Percentiles rank a stretch among this genome's conserved stretches.
Evolutionary conservation across 2,797 vertebrate species (phyloP).

Genomic region (Distichodus sexfasciatus): DNA sequence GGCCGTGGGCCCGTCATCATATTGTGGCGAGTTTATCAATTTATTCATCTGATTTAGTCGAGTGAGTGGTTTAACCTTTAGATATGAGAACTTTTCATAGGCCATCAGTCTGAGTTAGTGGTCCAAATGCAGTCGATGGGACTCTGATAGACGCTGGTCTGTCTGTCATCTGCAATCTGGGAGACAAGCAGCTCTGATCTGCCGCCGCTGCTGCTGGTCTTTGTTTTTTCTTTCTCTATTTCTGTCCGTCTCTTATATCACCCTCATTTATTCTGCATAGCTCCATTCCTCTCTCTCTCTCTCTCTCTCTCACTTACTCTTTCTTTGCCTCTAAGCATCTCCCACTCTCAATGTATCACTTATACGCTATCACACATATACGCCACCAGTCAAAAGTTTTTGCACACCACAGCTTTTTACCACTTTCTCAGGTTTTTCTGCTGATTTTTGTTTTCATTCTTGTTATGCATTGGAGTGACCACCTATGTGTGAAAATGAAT

Average conservation of each 20-base stretch:
- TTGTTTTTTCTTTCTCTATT: constrained; percentile 38
- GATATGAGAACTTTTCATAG: constrained; percentile 40
- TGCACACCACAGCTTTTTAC: too few species aligned
- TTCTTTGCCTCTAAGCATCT: constrained; percentile 12
- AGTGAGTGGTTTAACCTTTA: constrained; percentile 43
- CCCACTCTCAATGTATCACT: neutral
- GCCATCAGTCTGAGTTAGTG: constrained; percentile 38
- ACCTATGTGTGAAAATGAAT: too few species aligned
- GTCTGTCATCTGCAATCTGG: constrained; percentile 54
- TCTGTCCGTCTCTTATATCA: constrained; percentile 25
- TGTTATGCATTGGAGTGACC: too few species aligned
- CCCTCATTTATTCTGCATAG: constrained; percentile 26
- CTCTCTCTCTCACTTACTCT: constrained; percentile 49
- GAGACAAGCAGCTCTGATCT: constrained; percentile 47
- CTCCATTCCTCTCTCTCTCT: neutral
- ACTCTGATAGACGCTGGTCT: constrained; percentile 48
- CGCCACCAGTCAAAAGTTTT: too few species aligned
- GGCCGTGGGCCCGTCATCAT: too few species aligned
- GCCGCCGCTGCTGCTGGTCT: neutral
- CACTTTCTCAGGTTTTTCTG: too few species aligned
- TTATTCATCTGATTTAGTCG: constrained; percentile 42
- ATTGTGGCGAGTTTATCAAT: constrained; percentile 13
- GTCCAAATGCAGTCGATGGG: constrained; percentile 18
- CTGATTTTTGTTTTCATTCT: too few species aligned
- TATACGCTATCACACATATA: constrained; percentile 13